phyloP scores from a whole-genome alignment of 1,140 invertebrate genomes.

The Drosophila bipectinata region DNA sequence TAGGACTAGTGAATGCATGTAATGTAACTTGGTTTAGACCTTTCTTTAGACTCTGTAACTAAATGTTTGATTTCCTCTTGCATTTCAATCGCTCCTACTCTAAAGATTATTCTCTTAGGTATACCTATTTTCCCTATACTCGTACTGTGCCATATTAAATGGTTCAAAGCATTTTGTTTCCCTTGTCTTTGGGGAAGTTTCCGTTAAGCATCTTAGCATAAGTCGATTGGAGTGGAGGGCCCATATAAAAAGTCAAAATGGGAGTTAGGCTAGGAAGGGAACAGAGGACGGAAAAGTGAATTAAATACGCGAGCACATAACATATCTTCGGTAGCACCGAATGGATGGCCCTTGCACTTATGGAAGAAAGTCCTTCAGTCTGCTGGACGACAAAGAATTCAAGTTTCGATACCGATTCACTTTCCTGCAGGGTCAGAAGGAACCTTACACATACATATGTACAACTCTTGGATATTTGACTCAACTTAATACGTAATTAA shows the following conservation, averaged over 20 bases:
- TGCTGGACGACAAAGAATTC: slow-evolving; percentile 4
- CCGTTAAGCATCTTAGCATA: slow-evolving; percentile 43
- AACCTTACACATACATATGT: slow-evolving; percentile 33
- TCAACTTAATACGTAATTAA: slow-evolving; percentile 77
- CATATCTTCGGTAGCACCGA: slow-evolving; percentile 26
- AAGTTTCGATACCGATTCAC: background rate
- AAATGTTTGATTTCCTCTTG: slow-evolving; percentile 17
- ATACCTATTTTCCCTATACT: background rate
- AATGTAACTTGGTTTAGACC: slow-evolving; percentile 36
- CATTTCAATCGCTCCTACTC: slow-evolving; percentile 15
- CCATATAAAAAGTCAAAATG: slow-evolving; percentile 21
- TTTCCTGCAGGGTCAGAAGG: slow-evolving; percentile 12
- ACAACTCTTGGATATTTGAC: slow-evolving; percentile 59
- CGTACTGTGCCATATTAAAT: slow-evolving; percentile 31
- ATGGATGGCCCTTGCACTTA: slow-evolving; percentile 7
- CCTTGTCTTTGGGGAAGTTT: background rate
- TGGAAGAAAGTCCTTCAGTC: background rate
- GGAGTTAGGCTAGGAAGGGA: slow-evolving; percentile 30
- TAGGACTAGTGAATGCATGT: slow-evolving; percentile 32
- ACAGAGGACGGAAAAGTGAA: background rate
- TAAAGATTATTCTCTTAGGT: slow-evolving; percentile 16
- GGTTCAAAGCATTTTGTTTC: slow-evolving; percentile 27
- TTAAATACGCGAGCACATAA: slow-evolving; percentile 10
- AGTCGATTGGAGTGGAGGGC: slow-evolving; percentile 21
- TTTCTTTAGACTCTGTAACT: slow-evolving; percentile 17